phyloP scores from a whole-genome alignment of 2,797 vertebrate genomes.

The Coendou prehensilis region DNA sequence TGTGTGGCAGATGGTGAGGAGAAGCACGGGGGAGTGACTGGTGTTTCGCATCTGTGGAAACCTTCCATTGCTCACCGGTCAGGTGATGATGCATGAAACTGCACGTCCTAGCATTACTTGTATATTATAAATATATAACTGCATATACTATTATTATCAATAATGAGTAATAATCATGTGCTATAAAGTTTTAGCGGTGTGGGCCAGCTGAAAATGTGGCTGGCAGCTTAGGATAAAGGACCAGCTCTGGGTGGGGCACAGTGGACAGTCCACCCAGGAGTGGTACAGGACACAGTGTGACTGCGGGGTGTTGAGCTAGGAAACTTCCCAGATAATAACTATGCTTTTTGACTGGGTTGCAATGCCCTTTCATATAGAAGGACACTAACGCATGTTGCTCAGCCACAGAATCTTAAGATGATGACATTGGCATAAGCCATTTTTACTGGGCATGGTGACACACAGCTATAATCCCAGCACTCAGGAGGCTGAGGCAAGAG shows the following conservation, averaged over 20 bases:
- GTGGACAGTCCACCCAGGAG: not conserved
- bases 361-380: conserved; percentile 43
- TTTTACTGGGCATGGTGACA: not conserved
- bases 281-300: not conserved
- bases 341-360: not conserved
- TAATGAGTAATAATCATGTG: not conserved
- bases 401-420: not conserved
- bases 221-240: not conserved
- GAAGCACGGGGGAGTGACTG: not conserved
- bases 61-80: conserved; percentile 27
- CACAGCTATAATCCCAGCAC: not conserved
- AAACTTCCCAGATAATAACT: not conserved
- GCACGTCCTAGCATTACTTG: not conserved
- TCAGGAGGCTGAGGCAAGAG: not conserved
- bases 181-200: not conserved
- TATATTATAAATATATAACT: not conserved
- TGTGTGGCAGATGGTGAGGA: conserved; percentile 18
- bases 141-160: not conserved
- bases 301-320: not conserved
- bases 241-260: not conserved
- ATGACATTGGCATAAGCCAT: not conserved
- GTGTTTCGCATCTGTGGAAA: conserved; percentile 45
- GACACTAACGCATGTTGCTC: not conserved
- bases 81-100: not conserved
- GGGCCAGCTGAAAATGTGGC: not conserved